Conservation (phyloP, 2,797 vertebrate genomes). For the Saguinus oedipus region DNA sequence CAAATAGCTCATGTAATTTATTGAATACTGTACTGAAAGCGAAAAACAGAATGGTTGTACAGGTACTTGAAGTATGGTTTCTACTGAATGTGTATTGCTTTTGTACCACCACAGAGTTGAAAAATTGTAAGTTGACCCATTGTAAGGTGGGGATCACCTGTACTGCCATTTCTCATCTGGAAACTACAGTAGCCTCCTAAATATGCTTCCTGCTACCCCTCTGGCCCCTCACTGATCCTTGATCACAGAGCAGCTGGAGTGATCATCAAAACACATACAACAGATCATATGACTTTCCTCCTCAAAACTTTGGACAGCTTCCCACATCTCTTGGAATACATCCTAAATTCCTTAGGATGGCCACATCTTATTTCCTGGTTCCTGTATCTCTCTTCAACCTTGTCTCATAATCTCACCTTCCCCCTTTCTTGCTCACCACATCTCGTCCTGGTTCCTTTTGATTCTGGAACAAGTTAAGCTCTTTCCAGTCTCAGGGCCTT, state of each 20-base stretch:
- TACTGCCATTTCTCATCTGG: neutral
- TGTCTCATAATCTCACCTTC: neutral
- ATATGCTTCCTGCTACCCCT: neutral
- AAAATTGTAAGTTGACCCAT: neutral
- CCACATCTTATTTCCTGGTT: neutral
- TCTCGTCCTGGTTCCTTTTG: neutral
- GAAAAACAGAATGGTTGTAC: neutral
- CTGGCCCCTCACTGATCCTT: neutral
- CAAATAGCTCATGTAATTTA: neutral
- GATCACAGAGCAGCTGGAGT: neutral
- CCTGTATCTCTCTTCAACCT: neutral
- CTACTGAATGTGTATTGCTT: neutral
- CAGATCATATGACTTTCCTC: neutral
- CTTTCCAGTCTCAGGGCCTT: neutral
- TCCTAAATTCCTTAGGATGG: neutral
- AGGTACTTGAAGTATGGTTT: neutral
- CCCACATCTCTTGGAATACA: neutral
- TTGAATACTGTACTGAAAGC: neutral
- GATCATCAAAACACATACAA: neutral
- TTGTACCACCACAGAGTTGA: neutral
- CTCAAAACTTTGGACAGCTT: neutral
- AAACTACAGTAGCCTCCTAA: fast-evolving
- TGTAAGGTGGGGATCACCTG: neutral
- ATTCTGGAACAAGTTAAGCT: neutral
- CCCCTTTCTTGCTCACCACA: neutral